Conservation (phyloP, 2,113 vertebrate species). For the Hippopotamus amphibius region DNA sequence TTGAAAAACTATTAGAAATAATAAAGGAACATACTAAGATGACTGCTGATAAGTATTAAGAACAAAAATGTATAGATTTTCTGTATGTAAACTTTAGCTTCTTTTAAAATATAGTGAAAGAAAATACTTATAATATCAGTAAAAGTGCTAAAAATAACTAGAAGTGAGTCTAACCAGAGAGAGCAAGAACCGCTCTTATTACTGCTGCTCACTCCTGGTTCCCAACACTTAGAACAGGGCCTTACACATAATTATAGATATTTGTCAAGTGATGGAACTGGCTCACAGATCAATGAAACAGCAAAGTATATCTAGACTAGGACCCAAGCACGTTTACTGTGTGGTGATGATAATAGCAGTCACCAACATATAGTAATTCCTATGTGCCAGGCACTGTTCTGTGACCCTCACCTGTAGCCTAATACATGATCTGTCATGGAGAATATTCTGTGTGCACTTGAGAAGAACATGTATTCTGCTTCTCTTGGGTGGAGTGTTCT, state of each 20-base stretch:
- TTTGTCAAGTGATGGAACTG: background rate
- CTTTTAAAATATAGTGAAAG: background rate
- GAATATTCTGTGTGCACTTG: background rate
- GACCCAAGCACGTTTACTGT: background rate
- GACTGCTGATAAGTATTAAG: background rate
- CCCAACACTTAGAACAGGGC: background rate
- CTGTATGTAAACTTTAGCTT: background rate
- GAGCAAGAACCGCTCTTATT: no score
- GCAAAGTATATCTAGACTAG: background rate
- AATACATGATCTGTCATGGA: fast-evolving
- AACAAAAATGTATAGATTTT: background rate
- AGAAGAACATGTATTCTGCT: background rate
- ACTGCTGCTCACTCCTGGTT: background rate
- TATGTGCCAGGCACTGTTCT: background rate
- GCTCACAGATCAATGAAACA: background rate
- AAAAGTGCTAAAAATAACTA: background rate
- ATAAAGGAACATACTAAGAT: background rate
- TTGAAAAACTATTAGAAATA: background rate
- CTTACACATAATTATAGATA: background rate
- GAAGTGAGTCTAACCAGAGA: background rate
- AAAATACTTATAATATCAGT: background rate
- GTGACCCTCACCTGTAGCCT: background rate
- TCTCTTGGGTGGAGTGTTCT: background rate
- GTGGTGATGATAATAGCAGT: background rate
- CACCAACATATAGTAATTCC: fast-evolving